Percentiles rank a stretch among this genome's conserved stretches.
phyloP scores from a whole-genome alignment of 92 coral and sea anemone species.

The Isaurus tuberculatus region DNA sequence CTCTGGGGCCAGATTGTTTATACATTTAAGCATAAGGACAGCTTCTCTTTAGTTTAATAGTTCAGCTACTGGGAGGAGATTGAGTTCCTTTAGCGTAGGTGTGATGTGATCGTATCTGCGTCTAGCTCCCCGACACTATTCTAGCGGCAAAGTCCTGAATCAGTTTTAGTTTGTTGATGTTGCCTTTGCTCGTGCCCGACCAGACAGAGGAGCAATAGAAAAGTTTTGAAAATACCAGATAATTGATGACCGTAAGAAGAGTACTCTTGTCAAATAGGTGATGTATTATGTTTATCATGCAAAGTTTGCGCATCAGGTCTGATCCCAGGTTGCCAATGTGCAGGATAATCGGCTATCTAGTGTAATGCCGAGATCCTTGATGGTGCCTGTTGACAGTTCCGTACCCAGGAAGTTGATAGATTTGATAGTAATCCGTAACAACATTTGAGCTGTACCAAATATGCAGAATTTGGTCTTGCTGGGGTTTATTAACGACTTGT shows the following conservation, averaged over 20 bases:
- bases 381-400: constrained; percentile 13
- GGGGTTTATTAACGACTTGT: constrained; percentile 44
- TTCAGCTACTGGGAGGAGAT: no score
- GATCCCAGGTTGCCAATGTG: not conserved
- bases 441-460: constrained; percentile 27
- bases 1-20: no score
- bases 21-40: not conserved
- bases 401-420: constrained; percentile 39
- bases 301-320: constrained; percentile 3
- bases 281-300: not conserved
- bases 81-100: no score
- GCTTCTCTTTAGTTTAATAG: no score
- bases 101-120: no score
- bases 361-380: constrained; percentile 1
- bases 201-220: no score
- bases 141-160: no score
- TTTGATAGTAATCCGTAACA: not conserved
- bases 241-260: not conserved
- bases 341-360: not conserved
- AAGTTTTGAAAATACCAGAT: no score
- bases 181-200: no score
- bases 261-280: not conserved
- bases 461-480: constrained; percentile 39
- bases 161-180: no score
- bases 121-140: no score